phyloP scores from a whole-genome alignment of 1,140 invertebrate species.

The Hyposmocoma kahamanoa region DNA sequence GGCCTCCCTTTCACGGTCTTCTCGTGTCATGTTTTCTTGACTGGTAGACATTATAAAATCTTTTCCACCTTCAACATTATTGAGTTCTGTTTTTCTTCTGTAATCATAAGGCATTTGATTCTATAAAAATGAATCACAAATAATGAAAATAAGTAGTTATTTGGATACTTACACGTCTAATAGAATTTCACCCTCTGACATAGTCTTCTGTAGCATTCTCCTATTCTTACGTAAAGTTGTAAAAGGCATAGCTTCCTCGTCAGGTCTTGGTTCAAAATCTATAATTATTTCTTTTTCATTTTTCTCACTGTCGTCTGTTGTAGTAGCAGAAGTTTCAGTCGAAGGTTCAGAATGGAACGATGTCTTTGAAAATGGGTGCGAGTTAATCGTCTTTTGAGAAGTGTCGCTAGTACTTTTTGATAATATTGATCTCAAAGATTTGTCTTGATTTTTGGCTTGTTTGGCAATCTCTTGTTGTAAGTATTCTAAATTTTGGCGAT shows the following conservation, averaged over 20 bases:
- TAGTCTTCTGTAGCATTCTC: constrained; percentile 82
- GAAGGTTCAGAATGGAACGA: constrained; percentile 71
- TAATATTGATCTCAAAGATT: constrained; percentile 51
- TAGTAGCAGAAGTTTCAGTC: constrained; percentile 66
- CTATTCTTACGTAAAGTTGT: constrained; percentile 73
- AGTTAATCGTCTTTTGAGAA: constrained; percentile 58
- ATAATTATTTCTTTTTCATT: constrained; percentile 89
- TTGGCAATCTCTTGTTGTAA: constrained; percentile 72
- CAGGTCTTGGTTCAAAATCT: constrained; percentile 86
- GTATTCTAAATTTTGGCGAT: constrained; percentile 68
- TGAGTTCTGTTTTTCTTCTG: constrained; percentile 66
- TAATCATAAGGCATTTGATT: constrained; percentile 11
- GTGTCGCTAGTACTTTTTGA: constrained; percentile 64
- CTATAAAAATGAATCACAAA: background rate
- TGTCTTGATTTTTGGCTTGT: constrained; percentile 60
- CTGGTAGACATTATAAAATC: constrained; percentile 73
- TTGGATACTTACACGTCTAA: constrained; percentile 74
- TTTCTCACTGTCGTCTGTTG: constrained; percentile 74
- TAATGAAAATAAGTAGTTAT: background rate
- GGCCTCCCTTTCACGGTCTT: constrained; percentile 54
- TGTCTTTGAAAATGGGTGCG: constrained; percentile 66
- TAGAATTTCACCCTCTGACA: constrained; percentile 87
- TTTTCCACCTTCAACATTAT: constrained; percentile 54
- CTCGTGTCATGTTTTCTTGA: constrained; percentile 74
- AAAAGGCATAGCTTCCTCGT: constrained; percentile 75